phyloP scores from a whole-genome alignment of 2,113 vertebrate species.

The Passer domesticus region DNA sequence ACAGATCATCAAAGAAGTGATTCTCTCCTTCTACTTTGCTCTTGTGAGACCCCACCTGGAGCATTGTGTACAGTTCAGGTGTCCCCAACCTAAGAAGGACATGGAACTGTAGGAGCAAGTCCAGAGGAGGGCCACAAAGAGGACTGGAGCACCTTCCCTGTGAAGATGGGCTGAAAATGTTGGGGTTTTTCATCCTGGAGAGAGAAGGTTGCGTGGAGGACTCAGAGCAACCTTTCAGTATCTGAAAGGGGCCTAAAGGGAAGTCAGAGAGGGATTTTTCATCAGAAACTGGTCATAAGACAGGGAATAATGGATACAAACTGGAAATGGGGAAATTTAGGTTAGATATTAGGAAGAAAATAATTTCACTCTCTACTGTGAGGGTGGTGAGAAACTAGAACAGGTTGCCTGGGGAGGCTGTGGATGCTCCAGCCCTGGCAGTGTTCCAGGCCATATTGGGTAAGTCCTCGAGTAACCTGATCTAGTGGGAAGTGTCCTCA shows the following conservation, averaged over 20 bases:
- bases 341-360: not conserved
- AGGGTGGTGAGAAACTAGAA: not conserved
- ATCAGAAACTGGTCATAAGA: not conserved
- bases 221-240: not conserved
- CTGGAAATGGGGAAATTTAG: not conserved
- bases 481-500: not conserved
- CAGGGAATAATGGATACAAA: not conserved
- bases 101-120: not conserved
- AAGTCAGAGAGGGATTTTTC: not conserved
- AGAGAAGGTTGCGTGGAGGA: accelerated
- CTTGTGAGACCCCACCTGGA: not conserved
- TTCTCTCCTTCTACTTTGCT: not conserved
- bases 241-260: not conserved
- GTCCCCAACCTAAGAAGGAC: not conserved
- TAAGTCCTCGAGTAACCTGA: not conserved
- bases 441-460: not conserved
- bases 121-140: not conserved
- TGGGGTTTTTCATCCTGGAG: not conserved
- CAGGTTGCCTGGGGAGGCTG: not conserved
- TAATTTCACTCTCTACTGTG: not conserved
- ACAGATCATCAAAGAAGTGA: not conserved
- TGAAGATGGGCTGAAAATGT: not conserved
- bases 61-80: not conserved
- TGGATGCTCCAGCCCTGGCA: not conserved
- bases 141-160: not conserved